Evolutionary conservation across 2,797 vertebrate genomes (phyloP).

Genomic region (Acanthopagrus latus): DNA sequence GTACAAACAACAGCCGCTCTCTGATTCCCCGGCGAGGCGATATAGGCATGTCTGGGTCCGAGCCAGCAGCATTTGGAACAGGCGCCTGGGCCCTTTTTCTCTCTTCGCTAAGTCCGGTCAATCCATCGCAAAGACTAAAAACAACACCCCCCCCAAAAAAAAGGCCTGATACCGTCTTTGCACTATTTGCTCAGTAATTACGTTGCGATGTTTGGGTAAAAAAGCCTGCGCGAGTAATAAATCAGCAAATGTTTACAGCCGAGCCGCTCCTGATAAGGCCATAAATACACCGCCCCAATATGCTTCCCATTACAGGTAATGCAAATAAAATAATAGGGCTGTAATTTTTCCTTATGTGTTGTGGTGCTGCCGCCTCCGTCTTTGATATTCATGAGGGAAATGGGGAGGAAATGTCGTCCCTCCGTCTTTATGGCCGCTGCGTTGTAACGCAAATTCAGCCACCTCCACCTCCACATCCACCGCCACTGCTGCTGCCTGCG

Average conservation of each 20-base stretch:
- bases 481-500: slow-evolving; percentile 40
- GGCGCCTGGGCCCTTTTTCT: slow-evolving; percentile 35
- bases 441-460: slow-evolving; percentile 65
- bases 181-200: slow-evolving; percentile 73
- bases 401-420: slow-evolving; percentile 70
- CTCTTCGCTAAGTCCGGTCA: slow-evolving; percentile 56
- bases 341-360: slow-evolving; percentile 79
- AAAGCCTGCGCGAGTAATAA: slow-evolving; percentile 70
- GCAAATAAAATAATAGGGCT: slow-evolving; percentile 86
- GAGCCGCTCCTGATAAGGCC: slow-evolving; percentile 62
- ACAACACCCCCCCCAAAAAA: slow-evolving; percentile 46
- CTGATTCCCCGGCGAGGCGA: slow-evolving; percentile 49
- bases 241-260: slow-evolving; percentile 75
- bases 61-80: slow-evolving; percentile 60
- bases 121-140: slow-evolving; percentile 59
- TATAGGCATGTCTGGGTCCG: slow-evolving; percentile 52
- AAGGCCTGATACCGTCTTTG: slow-evolving; percentile 46
- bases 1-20: slow-evolving; percentile 62
- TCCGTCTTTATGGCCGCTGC: slow-evolving; percentile 72
- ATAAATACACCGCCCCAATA: slow-evolving; percentile 79
- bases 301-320: slow-evolving; percentile 84
- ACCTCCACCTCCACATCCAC: too few species aligned
- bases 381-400: slow-evolving; percentile 83
- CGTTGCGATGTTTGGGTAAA: slow-evolving; percentile 59
- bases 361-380: slow-evolving; percentile 48